These are phyloP conservation scores for Arrhamphus sclerolepis DNA, from an alignment of 2,797 vertebrate genomes.

Conservation along the genomic window DNA sequence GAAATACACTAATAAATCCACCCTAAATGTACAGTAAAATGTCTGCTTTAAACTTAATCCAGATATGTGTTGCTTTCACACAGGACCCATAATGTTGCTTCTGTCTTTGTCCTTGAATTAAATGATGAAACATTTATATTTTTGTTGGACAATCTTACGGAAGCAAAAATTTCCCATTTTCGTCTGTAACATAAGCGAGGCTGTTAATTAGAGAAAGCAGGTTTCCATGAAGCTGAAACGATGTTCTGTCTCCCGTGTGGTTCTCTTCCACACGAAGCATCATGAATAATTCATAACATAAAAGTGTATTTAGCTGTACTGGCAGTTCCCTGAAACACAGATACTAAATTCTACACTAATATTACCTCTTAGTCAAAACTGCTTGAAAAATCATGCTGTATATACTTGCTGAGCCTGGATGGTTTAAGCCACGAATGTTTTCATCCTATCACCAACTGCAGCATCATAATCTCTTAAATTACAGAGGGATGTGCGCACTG, in stretches of 20 bases:
- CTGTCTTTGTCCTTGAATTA: slow-evolving; percentile 5
- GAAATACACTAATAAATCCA: slow-evolving; percentile 73
- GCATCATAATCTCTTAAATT: slow-evolving; percentile 5
- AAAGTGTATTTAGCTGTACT: slow-evolving; percentile 18
- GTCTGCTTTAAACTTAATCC: slow-evolving; percentile 52
- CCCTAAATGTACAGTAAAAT: slow-evolving; percentile 49
- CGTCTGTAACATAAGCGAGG: slow-evolving; percentile 27
- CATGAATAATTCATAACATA: slow-evolving; percentile 46
- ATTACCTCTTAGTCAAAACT: not conserved
- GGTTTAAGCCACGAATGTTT: slow-evolving; percentile 1
- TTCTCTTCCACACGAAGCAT: slow-evolving; percentile 17
- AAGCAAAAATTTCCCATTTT: slow-evolving; percentile 16
- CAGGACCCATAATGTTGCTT: slow-evolving; percentile 6
- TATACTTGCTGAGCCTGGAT: not conserved
- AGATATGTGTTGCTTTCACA: slow-evolving; percentile 21
- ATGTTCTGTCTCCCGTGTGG: slow-evolving; percentile 43
- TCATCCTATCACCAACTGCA: slow-evolving; percentile 1
- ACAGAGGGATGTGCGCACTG: not conserved
- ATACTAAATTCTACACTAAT: slow-evolving; percentile 1
- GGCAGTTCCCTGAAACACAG: slow-evolving; percentile 9
- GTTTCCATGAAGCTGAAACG: slow-evolving; percentile 45
- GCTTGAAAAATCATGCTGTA: slow-evolving; percentile 5
- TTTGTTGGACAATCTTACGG: slow-evolving; percentile 14
- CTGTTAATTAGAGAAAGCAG: slow-evolving; percentile 51
- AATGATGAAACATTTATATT: not conserved